Evolutionary conservation across 1,140 invertebrate genomes (phyloP).

Genomic region (Listronotus bonariensis): DNA sequence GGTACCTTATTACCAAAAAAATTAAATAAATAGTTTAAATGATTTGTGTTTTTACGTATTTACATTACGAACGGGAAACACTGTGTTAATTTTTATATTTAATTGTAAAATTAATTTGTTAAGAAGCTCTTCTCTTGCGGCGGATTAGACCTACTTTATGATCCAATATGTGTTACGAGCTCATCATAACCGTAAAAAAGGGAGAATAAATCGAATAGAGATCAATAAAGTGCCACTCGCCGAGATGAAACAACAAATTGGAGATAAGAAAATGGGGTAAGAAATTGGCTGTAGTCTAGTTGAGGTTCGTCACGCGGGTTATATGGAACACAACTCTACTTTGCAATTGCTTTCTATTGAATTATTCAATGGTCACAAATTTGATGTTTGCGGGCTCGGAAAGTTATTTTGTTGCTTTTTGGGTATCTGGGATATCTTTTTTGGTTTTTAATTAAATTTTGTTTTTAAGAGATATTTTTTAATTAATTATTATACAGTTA

Average conservation of each 20-base stretch:
- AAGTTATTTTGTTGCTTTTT: not conserved
- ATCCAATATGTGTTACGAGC: slow-evolving; percentile 19
- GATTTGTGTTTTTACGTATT: no score
- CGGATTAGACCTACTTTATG: slow-evolving; percentile 14
- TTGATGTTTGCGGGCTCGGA: not conserved
- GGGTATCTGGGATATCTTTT: not conserved
- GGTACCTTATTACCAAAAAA: no score
- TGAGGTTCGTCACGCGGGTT: slow-evolving; percentile 23
- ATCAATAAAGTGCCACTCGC: slow-evolving; percentile 38
- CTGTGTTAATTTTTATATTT: not conserved
- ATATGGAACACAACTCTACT: slow-evolving; percentile 10
- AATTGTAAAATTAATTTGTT: not conserved
- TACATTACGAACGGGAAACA: no score
- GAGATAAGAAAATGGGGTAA: slow-evolving; percentile 35
- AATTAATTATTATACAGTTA: no score
- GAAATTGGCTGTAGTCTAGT: slow-evolving; percentile 27
- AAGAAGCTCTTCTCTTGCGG: not conserved
- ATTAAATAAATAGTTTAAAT: no score
- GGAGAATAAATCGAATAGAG: slow-evolving; percentile 29
- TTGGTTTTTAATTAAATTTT: no score
- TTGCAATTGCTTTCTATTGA: slow-evolving; percentile 15
- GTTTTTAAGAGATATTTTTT: no score
- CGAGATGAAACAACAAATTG: slow-evolving; percentile 40
- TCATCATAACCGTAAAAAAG: slow-evolving; percentile 28
- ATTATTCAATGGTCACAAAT: slow-evolving; percentile 15